Percentiles rank a stretch among this genome's conserved stretches.
Evolutionary conservation across 2,797 vertebrate genomes (phyloP).

Genomic region (Catostomus latipinnis): DNA sequence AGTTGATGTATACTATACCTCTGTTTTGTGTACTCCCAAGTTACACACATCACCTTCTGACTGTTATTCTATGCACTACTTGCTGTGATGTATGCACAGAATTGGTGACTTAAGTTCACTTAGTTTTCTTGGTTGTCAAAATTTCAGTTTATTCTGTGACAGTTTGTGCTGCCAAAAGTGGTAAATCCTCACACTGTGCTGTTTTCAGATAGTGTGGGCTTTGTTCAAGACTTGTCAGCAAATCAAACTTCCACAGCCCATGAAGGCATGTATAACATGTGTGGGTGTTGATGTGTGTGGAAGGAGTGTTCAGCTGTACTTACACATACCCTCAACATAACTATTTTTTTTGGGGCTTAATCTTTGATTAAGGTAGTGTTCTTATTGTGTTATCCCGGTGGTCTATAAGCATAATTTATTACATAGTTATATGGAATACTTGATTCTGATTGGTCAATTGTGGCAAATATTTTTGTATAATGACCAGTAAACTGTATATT

Average conservation of each 20-base stretch:
- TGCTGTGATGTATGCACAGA: neutral
- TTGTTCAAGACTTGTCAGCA: slow-evolving; percentile 38
- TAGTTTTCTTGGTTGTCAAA: slow-evolving; percentile 10
- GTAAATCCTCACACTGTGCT: slow-evolving; percentile 21
- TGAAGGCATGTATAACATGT: slow-evolving; percentile 10
- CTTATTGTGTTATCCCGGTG: too few species aligned
- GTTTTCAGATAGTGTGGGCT: slow-evolving; percentile 16
- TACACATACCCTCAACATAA: neutral
- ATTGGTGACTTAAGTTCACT: neutral
- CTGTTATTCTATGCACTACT: neutral
- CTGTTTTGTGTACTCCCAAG: neutral
- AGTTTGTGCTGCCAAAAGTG: neutral
- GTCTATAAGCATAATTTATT: too few species aligned
- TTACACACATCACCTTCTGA: neutral
- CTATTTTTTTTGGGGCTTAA: neutral
- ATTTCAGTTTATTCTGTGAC: slow-evolving; percentile 13
- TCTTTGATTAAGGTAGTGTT: neutral
- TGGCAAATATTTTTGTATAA: too few species aligned
- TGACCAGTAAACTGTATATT: too few species aligned
- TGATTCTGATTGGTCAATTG: too few species aligned
- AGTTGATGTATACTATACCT: neutral
- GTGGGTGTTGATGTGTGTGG: slow-evolving; percentile 30
- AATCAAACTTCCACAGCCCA: slow-evolving; percentile 11
- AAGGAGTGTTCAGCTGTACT: slow-evolving; percentile 7
- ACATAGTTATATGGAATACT: too few species aligned